Conservation (phyloP, 2,113 vertebrate species). For the Anoura caudifer region DNA sequence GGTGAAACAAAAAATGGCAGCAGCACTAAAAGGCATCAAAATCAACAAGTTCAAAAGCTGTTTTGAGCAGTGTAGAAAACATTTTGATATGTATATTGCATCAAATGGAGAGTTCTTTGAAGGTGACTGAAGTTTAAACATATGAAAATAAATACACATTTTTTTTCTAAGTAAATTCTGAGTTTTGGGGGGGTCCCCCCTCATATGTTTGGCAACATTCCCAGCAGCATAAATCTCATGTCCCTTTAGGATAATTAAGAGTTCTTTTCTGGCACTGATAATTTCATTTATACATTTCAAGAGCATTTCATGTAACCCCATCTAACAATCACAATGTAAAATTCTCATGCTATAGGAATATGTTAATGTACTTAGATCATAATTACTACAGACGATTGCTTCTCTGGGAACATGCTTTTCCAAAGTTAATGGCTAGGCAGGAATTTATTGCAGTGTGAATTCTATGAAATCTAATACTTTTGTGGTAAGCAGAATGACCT, state of each 20-base stretch:
- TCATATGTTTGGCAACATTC: background rate
- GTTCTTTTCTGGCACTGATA: background rate
- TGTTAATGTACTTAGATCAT: background rate
- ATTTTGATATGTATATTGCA: too few species aligned
- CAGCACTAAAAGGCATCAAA: too few species aligned
- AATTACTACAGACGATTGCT: background rate
- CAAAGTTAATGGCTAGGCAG: background rate
- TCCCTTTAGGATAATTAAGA: background rate
- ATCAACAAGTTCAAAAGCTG: too few species aligned
- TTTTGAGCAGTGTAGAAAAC: too few species aligned
- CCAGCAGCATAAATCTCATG: background rate
- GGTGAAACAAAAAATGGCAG: too few species aligned
- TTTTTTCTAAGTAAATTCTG: too few species aligned
- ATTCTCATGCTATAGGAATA: background rate
- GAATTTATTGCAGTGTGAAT: background rate
- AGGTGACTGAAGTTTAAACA: too few species aligned
- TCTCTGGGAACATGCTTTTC: background rate
- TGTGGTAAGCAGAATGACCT: background rate
- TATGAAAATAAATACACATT: too few species aligned
- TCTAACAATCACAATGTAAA: background rate
- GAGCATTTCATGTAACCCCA: background rate
- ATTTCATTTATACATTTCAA: background rate
- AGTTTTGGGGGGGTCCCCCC: too few species aligned
- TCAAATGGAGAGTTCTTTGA: too few species aligned
- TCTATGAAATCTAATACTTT: background rate